Base-by-base conservation (phyloP, 2,113 vertebrate genomes). In the Dipodomys spectabilis region DNA sequence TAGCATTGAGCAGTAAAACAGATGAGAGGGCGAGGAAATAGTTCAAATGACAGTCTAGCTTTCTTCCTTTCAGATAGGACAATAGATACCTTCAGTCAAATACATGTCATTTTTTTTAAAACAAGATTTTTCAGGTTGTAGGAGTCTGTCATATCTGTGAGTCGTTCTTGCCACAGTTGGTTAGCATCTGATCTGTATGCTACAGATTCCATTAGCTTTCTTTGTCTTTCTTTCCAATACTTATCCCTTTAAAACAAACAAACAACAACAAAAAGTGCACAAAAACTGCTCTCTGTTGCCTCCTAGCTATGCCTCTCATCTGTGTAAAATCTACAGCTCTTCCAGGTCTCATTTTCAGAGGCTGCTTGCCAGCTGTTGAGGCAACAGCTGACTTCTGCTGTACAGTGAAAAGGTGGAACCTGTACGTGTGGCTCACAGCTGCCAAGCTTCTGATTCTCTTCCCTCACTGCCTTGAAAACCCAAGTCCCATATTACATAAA, bases 331-430 rank as follows among this genome's bases (percentile, higher is more conserved):
- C 69, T 75, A 30, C 69, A 78, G 1, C 30, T 91, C 82, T 87
- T 86, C 68, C 64, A 49, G 28, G 39, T 39, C 53, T 93, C 15
- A 22, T 90, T 92, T 95, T 82, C 23, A 3, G 60, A 19, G 67
- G 73, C 82, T 69, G 82, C 91, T 88, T 92, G 84, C 94, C 93
- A 96, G 75, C 91, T 94, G 91, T 89, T 91, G 73, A 85, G 67
- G 64, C 44, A 88, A 92, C 93, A 97, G 95, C 78, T 97, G 94
- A 87, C 32, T 95, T 94, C 68, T 84, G 65, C 92, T 90, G 49
- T 22, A 7, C 7, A 16, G 18, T 80, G 25, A 65, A 89, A 91
- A 78, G 91, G 82, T 62, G 75, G 71, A 80, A 53, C 72, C 53
- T 2, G 1, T 39, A 25, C 11, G 25, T 80, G 23, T 80, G 62